Evolutionary conservation across 2,888 invertebrate genomes (phyloP), one percentile per base, ranked within the genome.

Genomic region (Dilophus febrilis): DNA sequence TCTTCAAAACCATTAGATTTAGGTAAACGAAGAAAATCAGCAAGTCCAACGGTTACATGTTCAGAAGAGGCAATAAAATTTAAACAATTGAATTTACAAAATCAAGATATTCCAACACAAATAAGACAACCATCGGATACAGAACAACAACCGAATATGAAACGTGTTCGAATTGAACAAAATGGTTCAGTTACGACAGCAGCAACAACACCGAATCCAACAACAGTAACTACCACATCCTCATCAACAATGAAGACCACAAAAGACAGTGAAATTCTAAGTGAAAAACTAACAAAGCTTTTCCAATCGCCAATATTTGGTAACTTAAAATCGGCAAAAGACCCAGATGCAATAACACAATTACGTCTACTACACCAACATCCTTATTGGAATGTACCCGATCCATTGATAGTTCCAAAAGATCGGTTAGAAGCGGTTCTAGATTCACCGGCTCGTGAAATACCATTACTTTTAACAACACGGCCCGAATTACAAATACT

Each of bases 351-450:
- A 1, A 54, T 82, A 6, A 73, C 73, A 42, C 85, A 86, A 53
- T 63, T 85, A 8, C 73, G 77, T 47, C 68, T 74, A 52, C 64
- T 86, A 18, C 67, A 79, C 44, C 66, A 67, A 36, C 76, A 74
- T 50, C 66, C 73, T 7, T 72, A 73, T 46, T 71, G 78, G 52
- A 72, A 76, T 55, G 72, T 86, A 53, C 85, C 85, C 32, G 84
- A 86, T 65, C 85, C 85, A 10, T 66, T 86, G 50, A 59, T 86
- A 44, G 76, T 86, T 45, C 86, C 86, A 38, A 78, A 81, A 59
- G 77, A 81, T 51, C 72, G 73, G 50, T 60, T 86, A 36, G 74
- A 76, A 38, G 70, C 71, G 16, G 72, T 86, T 29, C 64, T 85
- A 18, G 70, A 73, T 2, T 71, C 75, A 4, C 86, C 86, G 1